These are phyloP conservation scores for Vultur gryphus DNA, from an alignment of 2,797 vertebrate species.

Conservation along the genomic window DNA sequence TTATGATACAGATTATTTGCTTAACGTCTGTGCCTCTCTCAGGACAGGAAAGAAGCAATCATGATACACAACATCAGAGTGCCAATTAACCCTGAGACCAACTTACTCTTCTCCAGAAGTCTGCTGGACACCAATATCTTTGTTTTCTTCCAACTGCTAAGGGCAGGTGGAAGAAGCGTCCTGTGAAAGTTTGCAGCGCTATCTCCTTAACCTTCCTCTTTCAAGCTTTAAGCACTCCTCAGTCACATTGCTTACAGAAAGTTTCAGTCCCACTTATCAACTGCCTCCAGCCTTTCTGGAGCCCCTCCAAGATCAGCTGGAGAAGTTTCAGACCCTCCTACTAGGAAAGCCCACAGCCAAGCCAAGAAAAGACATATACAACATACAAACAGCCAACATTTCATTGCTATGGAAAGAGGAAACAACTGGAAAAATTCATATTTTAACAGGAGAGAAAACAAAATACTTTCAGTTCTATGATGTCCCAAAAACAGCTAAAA, in stretches of 20 bases:
- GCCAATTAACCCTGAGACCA: neutral
- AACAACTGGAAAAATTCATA: neutral
- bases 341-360: neutral
- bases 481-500: neutral
- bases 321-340: neutral
- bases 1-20: neutral
- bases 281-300: constrained; percentile 10
- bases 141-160: neutral
- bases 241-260: neutral
- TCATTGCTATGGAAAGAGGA: neutral
- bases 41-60: neutral
- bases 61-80: neutral
- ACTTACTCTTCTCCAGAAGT: neutral
- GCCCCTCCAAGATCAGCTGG: neutral
- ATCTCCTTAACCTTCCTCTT: neutral
- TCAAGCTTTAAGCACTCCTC: neutral
- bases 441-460: neutral
- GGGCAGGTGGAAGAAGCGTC: neutral
- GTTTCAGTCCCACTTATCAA: neutral
- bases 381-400: neutral
- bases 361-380: neutral
- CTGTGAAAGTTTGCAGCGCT: neutral
- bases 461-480: neutral
- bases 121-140: neutral
- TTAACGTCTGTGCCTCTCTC: neutral